phyloP scores from a whole-genome alignment of 2,797 vertebrate genomes.

The Tauraco hartlaubi region DNA sequence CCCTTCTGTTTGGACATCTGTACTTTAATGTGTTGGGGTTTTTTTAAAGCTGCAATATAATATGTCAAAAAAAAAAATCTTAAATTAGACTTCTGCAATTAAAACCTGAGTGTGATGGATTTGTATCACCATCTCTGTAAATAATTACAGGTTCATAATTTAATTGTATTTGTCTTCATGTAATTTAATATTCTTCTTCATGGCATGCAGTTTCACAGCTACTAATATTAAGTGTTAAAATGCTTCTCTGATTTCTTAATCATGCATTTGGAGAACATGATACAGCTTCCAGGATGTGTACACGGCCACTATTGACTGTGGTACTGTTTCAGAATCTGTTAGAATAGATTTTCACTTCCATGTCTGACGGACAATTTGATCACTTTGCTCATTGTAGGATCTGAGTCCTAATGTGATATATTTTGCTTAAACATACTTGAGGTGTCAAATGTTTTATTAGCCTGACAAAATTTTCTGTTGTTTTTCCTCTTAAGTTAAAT shows the following conservation, averaged over 20 bases:
- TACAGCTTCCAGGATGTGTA: not conserved
- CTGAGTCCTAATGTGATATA: not conserved
- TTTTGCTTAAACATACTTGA: not conserved
- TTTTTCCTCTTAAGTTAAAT: conserved; percentile 83
- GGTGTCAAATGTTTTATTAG: not conserved
- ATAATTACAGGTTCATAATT: not conserved
- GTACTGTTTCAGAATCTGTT: not conserved
- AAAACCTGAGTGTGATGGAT: not conserved
- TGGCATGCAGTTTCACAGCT: not conserved
- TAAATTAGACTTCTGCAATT: not conserved
- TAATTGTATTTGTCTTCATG: not conserved
- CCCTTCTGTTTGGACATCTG: not conserved
- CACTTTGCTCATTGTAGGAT: not conserved
- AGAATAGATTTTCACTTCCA: not conserved
- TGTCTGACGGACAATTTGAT: not conserved
- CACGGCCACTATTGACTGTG: not conserved
- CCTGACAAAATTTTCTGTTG: not conserved
- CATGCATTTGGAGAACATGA: not conserved
- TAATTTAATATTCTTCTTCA: not conserved
- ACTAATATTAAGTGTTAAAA: not conserved
- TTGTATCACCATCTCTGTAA: not conserved
- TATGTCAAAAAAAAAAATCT: not conserved
- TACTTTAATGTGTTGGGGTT: not conserved
- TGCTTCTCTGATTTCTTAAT: not conserved
- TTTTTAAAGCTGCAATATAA: not conserved